Base-by-base conservation (phyloP, 2,113 vertebrate genomes). In the Macrotis lagotis region DNA sequence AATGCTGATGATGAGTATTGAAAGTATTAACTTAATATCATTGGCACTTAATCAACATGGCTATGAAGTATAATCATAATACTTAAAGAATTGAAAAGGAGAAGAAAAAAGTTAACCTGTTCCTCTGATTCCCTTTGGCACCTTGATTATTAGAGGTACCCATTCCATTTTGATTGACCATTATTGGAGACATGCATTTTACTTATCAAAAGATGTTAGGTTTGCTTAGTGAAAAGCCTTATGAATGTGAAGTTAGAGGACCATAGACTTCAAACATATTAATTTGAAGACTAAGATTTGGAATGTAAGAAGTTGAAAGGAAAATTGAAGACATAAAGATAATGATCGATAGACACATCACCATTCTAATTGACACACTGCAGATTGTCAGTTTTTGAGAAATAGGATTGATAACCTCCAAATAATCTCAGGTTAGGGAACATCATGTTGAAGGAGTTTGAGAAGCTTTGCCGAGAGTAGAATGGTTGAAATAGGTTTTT, bases 291-390 rank as follows among this genome's bases (percentile, higher is more conserved):
- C 37, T n/a, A 22, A 44, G 91, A 90, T 74, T 51, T 7, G 91
- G 91, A 50, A n/a, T 83, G 44, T 26, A 94, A n/a, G 19, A 94
- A 4, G 89, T 92, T 2, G 47, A 90, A n/a, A 92, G 89, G 97
- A 97, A 96, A 97, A 90, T 0, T 94, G 90, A 98, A 98, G 95
- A 44, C 83, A 91, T 93, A 97, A 95, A 96, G 92, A 96, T 90
- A 96, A 83, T 89, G 96, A 97, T 93, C 0, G 0, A 74, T 91
- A 94, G 91, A 93, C 48, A 90, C 31, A 91, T 44, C 91, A 37
- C 91, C 93, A 48, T 96, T 98, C 94, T 51, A 94, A 91, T 93
- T 89, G 89, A 50, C 53, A 74, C 93, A 51, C 59, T 91, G 94
- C 90, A 93, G 49, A 37, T 7, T 95, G 55, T 74, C 94, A 52